Conservation (phyloP, 2,797 vertebrate genomes). For the Naso thynnoides region DNA sequence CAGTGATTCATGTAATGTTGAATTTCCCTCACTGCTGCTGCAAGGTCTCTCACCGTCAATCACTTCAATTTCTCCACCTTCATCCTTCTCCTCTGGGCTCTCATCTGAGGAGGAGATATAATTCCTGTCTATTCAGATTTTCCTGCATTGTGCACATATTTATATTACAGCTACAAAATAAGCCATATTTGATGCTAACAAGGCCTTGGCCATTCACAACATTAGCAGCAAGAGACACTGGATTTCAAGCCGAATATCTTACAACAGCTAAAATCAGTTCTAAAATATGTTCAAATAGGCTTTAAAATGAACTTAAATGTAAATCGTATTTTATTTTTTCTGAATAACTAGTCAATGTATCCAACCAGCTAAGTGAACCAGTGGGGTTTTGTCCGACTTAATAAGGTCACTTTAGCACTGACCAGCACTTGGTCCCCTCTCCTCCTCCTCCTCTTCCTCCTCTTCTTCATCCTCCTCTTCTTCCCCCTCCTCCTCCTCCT, state of each 20-base stretch:
- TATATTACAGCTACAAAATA: constrained; percentile 50
- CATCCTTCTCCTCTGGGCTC: constrained; percentile 77
- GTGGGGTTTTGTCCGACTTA: neutral
- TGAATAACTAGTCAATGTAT: neutral
- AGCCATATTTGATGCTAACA: constrained; percentile 6
- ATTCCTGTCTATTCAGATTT: constrained; percentile 69
- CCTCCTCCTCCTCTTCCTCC: constrained; percentile 67
- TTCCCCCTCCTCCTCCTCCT: constrained; percentile 63
- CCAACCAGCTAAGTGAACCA: neutral
- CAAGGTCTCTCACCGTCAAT: constrained; percentile 80
- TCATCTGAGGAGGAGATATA: constrained; percentile 78
- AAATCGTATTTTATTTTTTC: neutral
- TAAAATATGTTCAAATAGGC: neutral
- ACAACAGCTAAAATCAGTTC: neutral
- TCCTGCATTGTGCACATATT: constrained; percentile 56
- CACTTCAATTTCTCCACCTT: constrained; percentile 76
- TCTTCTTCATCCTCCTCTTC: constrained; percentile 63
- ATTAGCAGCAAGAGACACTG: neutral
- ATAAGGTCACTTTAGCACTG: constrained; percentile 24
- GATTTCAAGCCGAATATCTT: neutral
- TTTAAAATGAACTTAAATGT: neutral
- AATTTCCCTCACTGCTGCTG: constrained; percentile 40
- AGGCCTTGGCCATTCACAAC: constrained; percentile 2
- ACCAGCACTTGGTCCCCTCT: constrained; percentile 76
- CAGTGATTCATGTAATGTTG: constrained; percentile 30